Evolutionary conservation across 2,888 invertebrate genomes (phyloP).

Genomic region (Agonopterix subpropinquella): DNA sequence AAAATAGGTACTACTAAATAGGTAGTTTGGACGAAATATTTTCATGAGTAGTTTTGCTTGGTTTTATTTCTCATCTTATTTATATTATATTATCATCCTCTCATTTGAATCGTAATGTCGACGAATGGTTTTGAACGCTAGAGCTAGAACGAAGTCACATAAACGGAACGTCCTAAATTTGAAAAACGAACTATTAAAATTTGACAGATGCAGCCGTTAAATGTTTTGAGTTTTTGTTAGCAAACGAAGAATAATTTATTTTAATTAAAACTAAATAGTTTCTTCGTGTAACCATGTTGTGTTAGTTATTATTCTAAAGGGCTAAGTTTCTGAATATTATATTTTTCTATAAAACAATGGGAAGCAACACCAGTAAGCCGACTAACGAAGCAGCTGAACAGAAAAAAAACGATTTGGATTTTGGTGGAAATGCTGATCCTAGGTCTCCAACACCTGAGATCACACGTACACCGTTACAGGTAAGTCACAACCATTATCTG

Average conservation of each 20-base stretch:
- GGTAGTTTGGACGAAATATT: no score
- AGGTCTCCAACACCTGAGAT: slow-evolving; percentile 78
- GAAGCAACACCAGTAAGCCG: slow-evolving; percentile 59
- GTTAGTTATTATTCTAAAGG: neutral
- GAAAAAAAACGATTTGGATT: slow-evolving; percentile 41
- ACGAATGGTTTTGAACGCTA: no score
- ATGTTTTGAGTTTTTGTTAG: slow-evolving; percentile 39
- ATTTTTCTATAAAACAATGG: slow-evolving; percentile 35
- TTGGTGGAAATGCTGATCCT: slow-evolving; percentile 62
- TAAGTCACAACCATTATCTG: slow-evolving; percentile 25
- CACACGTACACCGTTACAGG: slow-evolving; percentile 76
- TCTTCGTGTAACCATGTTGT: slow-evolving; percentile 2
- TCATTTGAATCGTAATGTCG: no score
- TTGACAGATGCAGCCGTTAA: slow-evolving; percentile 56
- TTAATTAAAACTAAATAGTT: neutral
- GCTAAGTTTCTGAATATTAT: neutral
- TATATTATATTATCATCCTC: no score
- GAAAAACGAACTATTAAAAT: slow-evolving; percentile 41
- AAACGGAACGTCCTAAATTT: slow-evolving; percentile 16
- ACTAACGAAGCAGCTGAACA: slow-evolving; percentile 35
- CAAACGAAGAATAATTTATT: neutral
- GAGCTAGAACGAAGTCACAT: no score
- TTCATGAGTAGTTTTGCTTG: no score
- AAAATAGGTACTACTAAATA: no score
- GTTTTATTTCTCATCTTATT: no score